phyloP scores from a whole-genome alignment of 2,113 vertebrate genomes.

The Nettapus auritus region DNA sequence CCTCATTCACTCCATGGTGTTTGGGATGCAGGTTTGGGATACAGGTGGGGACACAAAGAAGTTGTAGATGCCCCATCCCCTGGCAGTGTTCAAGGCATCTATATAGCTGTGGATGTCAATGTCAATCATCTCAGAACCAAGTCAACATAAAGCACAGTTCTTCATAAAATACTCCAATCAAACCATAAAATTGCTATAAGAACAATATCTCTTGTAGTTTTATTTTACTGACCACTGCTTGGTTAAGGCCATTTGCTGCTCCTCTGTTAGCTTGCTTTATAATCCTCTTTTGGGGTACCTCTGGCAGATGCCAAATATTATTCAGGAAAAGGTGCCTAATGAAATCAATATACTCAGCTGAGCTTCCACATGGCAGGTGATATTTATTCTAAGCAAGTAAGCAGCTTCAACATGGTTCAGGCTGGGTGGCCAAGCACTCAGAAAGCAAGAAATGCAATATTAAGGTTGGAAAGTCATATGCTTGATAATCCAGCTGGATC shows the following conservation, averaged over 20 bases:
- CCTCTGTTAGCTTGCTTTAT: not conserved
- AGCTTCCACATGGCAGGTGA: not conserved
- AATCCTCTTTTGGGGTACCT: not conserved
- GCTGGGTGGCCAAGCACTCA: conserved; percentile 24
- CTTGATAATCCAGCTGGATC: not conserved
- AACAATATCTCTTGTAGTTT: not conserved
- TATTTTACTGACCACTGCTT: not conserved
- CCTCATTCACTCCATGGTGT: not conserved
- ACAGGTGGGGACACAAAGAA: not conserved
- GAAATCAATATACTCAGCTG: not conserved
- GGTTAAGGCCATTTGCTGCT: not conserved
- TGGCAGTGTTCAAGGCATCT: not conserved
- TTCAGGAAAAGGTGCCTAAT: not conserved
- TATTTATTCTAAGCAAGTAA: conserved; percentile 22
- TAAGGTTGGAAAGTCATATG: not conserved
- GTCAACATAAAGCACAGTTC: not conserved
- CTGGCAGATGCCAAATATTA: not conserved
- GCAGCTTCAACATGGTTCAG: not conserved
- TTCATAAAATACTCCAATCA: not conserved
- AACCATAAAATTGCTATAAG: not conserved
- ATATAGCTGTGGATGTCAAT: not conserved
- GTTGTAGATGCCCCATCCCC: not conserved
- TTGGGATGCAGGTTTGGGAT: not conserved
- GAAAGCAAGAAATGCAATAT: conserved; percentile 20
- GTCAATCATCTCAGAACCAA: not conserved